A percentile compares a stretch with the other conserved stretches of the same genome.
These are phyloP conservation scores for Tarsius wallacei DNA, from an alignment of 2,797 vertebrate species.

Conservation along the genomic window DNA sequence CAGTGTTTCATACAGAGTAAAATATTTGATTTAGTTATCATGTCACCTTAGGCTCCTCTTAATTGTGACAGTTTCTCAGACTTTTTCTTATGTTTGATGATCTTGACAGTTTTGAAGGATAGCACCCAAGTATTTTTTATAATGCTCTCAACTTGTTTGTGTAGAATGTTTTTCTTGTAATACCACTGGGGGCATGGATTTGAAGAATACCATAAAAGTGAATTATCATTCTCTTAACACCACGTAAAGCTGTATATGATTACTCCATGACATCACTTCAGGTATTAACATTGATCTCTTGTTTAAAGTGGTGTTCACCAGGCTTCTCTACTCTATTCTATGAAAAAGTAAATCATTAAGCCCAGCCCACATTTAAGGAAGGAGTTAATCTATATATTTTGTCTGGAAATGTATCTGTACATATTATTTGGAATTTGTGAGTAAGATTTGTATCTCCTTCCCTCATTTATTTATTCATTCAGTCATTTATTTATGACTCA, in stretches of 20 bases:
- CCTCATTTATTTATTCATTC: too few species aligned
- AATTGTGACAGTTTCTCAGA: too few species aligned
- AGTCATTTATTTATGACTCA: too few species aligned
- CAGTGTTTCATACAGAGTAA: neutral
- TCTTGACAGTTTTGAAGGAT: too few species aligned
- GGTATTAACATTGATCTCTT: neutral
- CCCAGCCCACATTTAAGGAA: neutral
- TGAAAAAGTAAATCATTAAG: neutral
- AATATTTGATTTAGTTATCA: neutral
- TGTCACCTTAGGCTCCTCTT: too few species aligned
- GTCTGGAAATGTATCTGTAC: too few species aligned
- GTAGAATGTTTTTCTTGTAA: neutral
- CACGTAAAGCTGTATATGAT: neutral
- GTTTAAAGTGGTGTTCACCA: neutral
- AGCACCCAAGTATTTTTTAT: neutral
- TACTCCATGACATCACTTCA: neutral
- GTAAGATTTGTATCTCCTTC: neutral
- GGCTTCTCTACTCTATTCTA: neutral
- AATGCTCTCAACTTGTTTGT: neutral
- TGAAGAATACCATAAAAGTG: neutral
- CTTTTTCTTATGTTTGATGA: too few species aligned
- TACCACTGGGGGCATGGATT: neutral
- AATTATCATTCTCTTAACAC: neutral
- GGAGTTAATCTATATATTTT: neutral
- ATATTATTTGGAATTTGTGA: neutral